A percentile compares a stretch with the other conserved stretches of the same genome.
Conservation (phyloP, 2,888 invertebrate species). For the Cerastis rubricosa region DNA sequence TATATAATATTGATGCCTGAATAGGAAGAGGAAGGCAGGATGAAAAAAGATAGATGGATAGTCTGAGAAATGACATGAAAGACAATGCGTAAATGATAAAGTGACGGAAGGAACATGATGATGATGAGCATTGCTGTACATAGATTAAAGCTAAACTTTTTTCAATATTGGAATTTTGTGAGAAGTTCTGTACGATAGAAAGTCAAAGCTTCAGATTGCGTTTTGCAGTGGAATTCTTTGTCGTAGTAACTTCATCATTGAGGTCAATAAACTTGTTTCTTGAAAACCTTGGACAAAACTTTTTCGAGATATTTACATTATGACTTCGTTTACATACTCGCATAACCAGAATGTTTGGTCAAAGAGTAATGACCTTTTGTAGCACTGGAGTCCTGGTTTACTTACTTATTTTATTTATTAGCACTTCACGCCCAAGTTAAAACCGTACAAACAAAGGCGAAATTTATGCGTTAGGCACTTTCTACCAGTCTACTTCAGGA, state of each 20-base stretch:
- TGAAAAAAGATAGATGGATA: not conserved
- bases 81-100: not conserved
- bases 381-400: not conserved
- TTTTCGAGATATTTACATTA: conserved; percentile 2
- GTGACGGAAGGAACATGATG: too few species aligned
- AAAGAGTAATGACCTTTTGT: conserved; percentile 3
- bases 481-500: too few species aligned
- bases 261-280: not conserved
- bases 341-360: not conserved
- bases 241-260: not conserved
- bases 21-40: too few species aligned
- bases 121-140: too few species aligned
- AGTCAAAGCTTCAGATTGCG: not conserved
- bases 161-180: not conserved
- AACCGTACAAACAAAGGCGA: too few species aligned
- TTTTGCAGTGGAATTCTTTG: too few species aligned
- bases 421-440: not conserved
- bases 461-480: too few species aligned
- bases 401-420: not conserved
- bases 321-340: conserved; percentile 13
- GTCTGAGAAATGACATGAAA: not conserved
- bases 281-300: conserved; percentile 1
- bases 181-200: not conserved
- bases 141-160: not conserved
- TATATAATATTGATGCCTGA: too few species aligned